Evolutionary conservation across 2,113 vertebrate species (phyloP).

Genomic region (Mustela nigripes): DNA sequence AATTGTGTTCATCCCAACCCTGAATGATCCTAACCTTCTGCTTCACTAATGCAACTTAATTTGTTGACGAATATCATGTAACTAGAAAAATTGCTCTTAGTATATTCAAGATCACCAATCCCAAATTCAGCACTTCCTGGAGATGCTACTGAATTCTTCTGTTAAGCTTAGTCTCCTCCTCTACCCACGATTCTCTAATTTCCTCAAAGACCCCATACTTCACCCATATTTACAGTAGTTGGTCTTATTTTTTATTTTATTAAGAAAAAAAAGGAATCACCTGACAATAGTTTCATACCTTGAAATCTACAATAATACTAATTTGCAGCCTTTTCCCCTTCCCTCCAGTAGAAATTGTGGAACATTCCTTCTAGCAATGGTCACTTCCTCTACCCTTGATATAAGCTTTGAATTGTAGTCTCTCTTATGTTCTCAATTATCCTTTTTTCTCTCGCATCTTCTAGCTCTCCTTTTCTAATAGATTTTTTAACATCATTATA

Average conservation of each 20-base stretch:
- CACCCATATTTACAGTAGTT: not conserved
- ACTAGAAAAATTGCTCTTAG: not conserved
- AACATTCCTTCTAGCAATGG: not conserved
- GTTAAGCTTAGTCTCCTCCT: not conserved
- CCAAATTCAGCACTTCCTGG: not conserved
- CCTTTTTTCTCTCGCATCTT: not conserved
- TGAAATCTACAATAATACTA: constrained; percentile 22
- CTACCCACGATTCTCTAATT: not conserved
- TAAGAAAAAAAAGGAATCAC: not conserved
- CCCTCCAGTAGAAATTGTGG: not conserved
- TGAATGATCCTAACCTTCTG: not conserved
- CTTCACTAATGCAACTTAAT: not conserved
- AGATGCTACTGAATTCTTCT: not conserved
- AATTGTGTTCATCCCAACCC: not conserved
- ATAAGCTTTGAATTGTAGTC: not conserved
- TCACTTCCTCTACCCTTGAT: not conserved
- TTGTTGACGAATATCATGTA: not conserved
- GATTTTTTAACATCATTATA: not conserved
- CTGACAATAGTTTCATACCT: not conserved
- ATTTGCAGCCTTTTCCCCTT: not conserved
- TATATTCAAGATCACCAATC: not conserved
- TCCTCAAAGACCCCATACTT: not conserved
- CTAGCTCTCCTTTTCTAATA: not conserved
- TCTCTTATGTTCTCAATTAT: not conserved
- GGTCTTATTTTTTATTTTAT: not conserved